Conservation (phyloP, 1,140 invertebrate species). For the Dendroctonus ponderosae region DNA sequence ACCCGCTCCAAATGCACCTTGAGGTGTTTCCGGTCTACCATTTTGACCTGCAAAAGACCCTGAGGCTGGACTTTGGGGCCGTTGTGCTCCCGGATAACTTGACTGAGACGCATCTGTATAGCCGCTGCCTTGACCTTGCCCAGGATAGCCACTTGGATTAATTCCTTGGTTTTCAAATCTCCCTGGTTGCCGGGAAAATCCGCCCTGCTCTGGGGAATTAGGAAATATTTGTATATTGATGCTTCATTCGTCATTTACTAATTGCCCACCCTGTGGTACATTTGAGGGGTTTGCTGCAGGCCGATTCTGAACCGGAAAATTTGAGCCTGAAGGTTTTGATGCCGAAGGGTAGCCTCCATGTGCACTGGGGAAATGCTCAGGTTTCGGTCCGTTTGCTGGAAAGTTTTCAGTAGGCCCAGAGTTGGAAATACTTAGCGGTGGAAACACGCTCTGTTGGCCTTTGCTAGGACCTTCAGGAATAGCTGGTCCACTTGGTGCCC, state of each 20-base stretch:
- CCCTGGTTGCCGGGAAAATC: too few species aligned
- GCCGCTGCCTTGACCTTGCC: conserved; percentile 22
- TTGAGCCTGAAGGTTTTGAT: too few species aligned
- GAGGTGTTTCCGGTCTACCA: too few species aligned
- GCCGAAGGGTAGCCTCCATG: too few species aligned
- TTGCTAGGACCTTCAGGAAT: conserved; percentile 27
- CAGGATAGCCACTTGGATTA: conserved; percentile 14
- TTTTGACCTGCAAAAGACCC: too few species aligned
- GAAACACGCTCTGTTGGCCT: background rate
- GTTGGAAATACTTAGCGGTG: too few species aligned
- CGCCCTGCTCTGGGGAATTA: too few species aligned
- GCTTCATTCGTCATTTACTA: background rate
- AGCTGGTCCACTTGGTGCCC: conserved; percentile 22
- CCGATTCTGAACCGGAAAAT: conserved; percentile 2
- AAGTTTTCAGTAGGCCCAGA: conserved; percentile 10
- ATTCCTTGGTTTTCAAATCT: too few species aligned
- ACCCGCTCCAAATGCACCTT: too few species aligned
- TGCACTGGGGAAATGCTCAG: background rate
- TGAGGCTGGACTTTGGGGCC: background rate
- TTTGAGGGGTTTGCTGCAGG: conserved; percentile 15
- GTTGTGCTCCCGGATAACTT: background rate
- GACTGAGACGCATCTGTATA: conserved; percentile 28
- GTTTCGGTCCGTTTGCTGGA: conserved; percentile 10
- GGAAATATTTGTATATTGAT: too few species aligned
- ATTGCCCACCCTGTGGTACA: conserved; percentile 17